Conservation (phyloP, 1,140 invertebrate genomes). For the Drosophila simulans region DNA sequence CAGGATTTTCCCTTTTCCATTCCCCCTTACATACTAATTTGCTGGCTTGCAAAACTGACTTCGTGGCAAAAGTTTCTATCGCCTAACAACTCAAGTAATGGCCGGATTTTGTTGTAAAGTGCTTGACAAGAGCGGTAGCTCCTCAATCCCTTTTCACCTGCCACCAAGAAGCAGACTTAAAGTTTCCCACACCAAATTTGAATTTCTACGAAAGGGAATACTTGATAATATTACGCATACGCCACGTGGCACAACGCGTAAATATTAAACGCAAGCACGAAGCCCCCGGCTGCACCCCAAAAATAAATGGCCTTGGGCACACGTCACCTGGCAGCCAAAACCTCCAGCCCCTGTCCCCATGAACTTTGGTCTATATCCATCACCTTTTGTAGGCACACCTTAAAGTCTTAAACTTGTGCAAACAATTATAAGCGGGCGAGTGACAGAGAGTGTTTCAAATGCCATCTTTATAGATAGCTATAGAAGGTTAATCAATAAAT, state of each 20-base stretch:
- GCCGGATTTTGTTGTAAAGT: conserved; percentile 5
- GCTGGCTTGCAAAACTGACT: conserved; percentile 20
- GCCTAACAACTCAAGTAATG: conserved; percentile 23
- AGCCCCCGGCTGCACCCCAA: conserved; percentile 2
- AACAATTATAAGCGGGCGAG: conserved; percentile 34
- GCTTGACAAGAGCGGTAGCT: background rate
- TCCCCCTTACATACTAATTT: conserved; percentile 25
- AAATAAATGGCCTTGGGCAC: conserved; percentile 44
- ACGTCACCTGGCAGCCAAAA: conserved; percentile 11
- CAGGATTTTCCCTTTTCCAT: conserved; percentile 28
- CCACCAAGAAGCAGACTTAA: conserved; percentile 11
- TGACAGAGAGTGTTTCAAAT: conserved; percentile 9
- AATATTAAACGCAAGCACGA: conserved; percentile 37
- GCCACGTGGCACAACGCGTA: conserved; percentile 29
- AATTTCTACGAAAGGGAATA: conserved; percentile 29
- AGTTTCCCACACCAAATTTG: background rate
- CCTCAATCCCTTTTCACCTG: background rate
- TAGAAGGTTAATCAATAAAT: conserved; percentile 70
- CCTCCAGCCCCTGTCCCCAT: background rate
- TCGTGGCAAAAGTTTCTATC: conserved; percentile 19
- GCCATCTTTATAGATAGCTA: conserved; percentile 10
- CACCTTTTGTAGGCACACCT: background rate
- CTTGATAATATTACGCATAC: conserved; percentile 49
- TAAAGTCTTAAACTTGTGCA: conserved; percentile 38
- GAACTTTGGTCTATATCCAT: background rate